A percentile compares a stretch with the other conserved stretches of the same genome.
Conservation (phyloP, 2,888 invertebrate genomes). For the Oligia strigilis region DNA sequence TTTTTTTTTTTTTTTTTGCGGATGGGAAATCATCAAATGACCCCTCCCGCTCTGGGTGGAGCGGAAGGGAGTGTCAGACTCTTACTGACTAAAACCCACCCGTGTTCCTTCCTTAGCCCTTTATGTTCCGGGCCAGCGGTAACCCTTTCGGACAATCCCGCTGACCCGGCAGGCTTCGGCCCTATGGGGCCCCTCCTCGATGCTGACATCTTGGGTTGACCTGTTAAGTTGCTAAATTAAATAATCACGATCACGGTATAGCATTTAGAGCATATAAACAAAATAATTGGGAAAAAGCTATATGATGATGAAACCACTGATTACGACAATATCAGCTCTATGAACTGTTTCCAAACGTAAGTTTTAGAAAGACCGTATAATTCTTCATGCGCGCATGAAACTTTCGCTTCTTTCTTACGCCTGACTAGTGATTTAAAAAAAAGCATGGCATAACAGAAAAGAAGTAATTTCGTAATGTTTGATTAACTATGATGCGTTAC, state of each 20-base stretch:
- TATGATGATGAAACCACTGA: conserved; percentile 42
- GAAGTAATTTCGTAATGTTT: conserved; percentile 64
- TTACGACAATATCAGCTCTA: conserved; percentile 65
- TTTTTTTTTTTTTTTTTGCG: too few species aligned
- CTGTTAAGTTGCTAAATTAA: conserved; percentile 42
- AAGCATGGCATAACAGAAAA: conserved; percentile 66
- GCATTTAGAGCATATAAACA: conserved; percentile 62
- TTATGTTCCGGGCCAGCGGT: too few species aligned
- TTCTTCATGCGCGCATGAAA: conserved; percentile 74
- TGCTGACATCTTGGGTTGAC: too few species aligned
- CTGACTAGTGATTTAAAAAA: conserved; percentile 70
- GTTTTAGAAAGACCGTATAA: conserved; percentile 74
- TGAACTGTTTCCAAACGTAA: conserved; percentile 70
- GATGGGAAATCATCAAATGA: too few species aligned
- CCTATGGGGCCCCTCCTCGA: too few species aligned
- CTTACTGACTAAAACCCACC: too few species aligned
- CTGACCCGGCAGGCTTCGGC: too few species aligned
- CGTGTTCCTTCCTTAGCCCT: too few species aligned
- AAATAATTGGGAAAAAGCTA: too few species aligned
- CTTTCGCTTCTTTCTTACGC: conserved; percentile 83
- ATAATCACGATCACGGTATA: conserved; percentile 65
- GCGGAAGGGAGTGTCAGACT: too few species aligned
- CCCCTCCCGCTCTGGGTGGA: too few species aligned
- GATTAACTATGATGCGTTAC: conserved; percentile 56
- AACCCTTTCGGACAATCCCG: too few species aligned